Evolutionary conservation across 2,888 invertebrate genomes (phyloP).

Genomic region (Agrochola lychnidis): DNA sequence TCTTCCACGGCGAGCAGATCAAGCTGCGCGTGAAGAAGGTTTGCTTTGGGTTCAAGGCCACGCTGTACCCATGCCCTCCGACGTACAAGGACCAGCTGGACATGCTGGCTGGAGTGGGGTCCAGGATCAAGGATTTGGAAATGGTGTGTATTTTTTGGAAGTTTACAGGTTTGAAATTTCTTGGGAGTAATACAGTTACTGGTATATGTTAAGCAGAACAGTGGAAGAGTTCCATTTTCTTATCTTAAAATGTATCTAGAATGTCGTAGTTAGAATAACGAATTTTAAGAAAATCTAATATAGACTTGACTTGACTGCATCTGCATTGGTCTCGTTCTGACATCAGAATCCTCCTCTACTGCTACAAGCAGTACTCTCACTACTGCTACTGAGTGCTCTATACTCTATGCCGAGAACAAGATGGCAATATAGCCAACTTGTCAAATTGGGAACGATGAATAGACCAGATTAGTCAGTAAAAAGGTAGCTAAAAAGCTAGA

Average conservation of each 20-base stretch:
- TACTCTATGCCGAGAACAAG: not conserved
- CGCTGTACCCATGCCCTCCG: conserved; percentile 94
- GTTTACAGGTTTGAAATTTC: not conserved
- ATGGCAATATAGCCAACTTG: not conserved
- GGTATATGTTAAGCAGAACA: not conserved
- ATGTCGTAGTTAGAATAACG: not conserved
- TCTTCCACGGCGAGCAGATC: conserved; percentile 94
- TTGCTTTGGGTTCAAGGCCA: conserved; percentile 94
- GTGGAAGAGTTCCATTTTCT: not conserved
- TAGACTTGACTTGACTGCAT: not conserved
- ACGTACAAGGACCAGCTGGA: conserved; percentile 93
- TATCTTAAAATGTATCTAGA: not conserved
- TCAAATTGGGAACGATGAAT: not conserved
- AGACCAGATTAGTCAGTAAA: not conserved
- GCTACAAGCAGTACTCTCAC: not conserved
- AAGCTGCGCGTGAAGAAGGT: conserved; percentile 94
- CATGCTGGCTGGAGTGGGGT: conserved; percentile 93
- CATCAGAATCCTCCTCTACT: not conserved
- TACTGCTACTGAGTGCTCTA: not conserved
- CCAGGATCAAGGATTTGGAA: conserved; percentile 93
- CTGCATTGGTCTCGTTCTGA: not conserved
- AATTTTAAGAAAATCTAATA: not conserved
- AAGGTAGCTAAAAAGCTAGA: not conserved
- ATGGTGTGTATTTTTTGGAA: conserved; percentile 80
- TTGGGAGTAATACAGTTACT: not conserved